Evolutionary conservation across 2,113 vertebrate species (phyloP).

Genomic region (Pituophis catenifer): DNA sequence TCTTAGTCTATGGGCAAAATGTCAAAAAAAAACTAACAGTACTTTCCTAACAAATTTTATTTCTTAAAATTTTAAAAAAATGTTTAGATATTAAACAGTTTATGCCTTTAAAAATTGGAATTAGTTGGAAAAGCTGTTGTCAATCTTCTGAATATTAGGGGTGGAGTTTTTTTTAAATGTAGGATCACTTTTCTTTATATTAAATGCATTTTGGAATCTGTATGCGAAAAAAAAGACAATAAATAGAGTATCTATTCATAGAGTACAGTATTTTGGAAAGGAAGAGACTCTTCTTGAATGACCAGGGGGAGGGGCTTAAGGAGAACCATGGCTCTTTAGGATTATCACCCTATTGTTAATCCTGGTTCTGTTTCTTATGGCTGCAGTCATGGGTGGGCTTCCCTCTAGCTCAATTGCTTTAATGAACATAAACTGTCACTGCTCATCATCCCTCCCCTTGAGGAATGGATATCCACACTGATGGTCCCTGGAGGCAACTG

Average conservation of each 20-base stretch:
- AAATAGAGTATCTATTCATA: background rate
- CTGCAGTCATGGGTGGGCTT: background rate
- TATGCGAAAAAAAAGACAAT: background rate
- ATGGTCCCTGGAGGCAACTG: background rate
- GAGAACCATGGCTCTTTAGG: background rate
- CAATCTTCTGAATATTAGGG: background rate
- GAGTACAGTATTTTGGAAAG: too few species aligned
- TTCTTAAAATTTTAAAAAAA: background rate
- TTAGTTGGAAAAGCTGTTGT: background rate
- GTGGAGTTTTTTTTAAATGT: background rate
- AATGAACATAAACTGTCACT: background rate
- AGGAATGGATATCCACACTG: background rate
- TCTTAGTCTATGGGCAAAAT: background rate
- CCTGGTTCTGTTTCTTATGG: background rate
- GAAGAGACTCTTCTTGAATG: background rate
- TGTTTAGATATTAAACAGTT: background rate
- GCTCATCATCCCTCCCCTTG: background rate
- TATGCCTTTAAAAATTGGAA: background rate
- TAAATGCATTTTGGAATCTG: background rate
- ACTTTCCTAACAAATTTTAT: background rate
- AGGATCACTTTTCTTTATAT: background rate
- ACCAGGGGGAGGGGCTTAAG: background rate
- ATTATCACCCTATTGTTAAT: background rate
- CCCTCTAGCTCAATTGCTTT: background rate
- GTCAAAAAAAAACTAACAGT: background rate